These are phyloP conservation scores for Butorides virescens DNA, from an alignment of 2,113 vertebrate genomes.

Conservation along the genomic window DNA sequence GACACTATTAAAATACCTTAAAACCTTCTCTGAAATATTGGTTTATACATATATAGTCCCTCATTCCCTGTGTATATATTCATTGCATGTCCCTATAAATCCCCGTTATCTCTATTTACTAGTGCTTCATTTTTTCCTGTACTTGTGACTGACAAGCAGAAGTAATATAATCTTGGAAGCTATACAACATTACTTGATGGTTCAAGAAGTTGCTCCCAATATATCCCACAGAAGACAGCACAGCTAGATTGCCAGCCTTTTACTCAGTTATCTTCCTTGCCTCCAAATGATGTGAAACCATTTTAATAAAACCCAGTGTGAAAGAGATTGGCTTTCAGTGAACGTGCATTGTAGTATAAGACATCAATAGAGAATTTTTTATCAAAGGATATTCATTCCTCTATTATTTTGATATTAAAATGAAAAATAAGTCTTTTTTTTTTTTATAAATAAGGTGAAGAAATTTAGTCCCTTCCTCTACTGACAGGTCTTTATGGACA, in stretches of 20 bases:
- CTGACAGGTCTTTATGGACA: background rate
- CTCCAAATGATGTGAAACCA: background rate
- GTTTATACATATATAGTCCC: background rate
- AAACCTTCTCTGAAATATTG: background rate
- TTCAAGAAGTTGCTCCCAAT: background rate
- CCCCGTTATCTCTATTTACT: background rate
- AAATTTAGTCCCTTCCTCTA: background rate
- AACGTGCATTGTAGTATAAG: background rate
- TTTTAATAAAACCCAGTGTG: background rate
- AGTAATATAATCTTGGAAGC: background rate
- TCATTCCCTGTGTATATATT: background rate
- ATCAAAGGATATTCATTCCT: background rate
- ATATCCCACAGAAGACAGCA: background rate
- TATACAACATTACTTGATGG: background rate
- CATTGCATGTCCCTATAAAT: background rate
- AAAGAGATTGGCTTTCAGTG: background rate
- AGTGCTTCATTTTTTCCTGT: background rate
- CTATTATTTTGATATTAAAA: background rate
- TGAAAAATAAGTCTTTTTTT: background rate
- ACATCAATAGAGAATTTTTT: background rate
- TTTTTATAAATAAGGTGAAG: background rate
- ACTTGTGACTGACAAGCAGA: background rate
- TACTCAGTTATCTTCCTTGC: background rate
- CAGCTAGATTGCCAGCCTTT: background rate
- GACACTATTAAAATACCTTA: background rate